Evolutionary conservation across 2,888 invertebrate genomes (phyloP).

Genomic region (Heliconius erato): DNA sequence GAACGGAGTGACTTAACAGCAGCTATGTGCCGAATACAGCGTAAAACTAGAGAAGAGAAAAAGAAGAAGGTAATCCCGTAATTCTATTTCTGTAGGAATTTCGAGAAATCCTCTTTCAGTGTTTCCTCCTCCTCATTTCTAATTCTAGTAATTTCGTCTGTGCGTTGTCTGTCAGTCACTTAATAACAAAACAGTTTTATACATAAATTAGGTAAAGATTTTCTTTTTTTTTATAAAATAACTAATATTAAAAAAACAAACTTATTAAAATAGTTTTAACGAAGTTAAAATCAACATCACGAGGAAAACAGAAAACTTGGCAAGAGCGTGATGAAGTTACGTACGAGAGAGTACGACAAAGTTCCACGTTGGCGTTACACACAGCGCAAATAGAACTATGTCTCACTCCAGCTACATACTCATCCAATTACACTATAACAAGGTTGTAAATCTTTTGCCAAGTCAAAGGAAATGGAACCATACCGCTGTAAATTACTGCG

Average conservation of each 20-base stretch:
- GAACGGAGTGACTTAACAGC: not conserved
- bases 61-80: too few species aligned
- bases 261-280: slow-evolving; percentile 34
- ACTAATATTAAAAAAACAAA: not conserved
- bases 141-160: too few species aligned
- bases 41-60: not conserved
- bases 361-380: slow-evolving; percentile 56
- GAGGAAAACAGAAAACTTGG: slow-evolving; percentile 40
- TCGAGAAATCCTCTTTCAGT: too few species aligned
- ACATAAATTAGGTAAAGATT: too few species aligned
- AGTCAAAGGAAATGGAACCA: slow-evolving; percentile 55
- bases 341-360: slow-evolving; percentile 51
- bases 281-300: slow-evolving; percentile 42
- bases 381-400: slow-evolving; percentile 54
- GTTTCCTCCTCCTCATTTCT: too few species aligned
- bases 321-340: slow-evolving; percentile 39
- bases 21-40: not conserved
- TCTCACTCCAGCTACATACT: slow-evolving; percentile 50
- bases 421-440: slow-evolving; percentile 57
- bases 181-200: too few species aligned
- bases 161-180: too few species aligned
- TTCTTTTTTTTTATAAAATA: too few species aligned
- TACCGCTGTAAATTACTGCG: slow-evolving; percentile 52
- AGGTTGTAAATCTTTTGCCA: slow-evolving; percentile 57
- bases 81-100: too few species aligned